Base-by-base conservation (phyloP, 2,797 vertebrate genomes). In the Silurus aristotelis region DNA sequence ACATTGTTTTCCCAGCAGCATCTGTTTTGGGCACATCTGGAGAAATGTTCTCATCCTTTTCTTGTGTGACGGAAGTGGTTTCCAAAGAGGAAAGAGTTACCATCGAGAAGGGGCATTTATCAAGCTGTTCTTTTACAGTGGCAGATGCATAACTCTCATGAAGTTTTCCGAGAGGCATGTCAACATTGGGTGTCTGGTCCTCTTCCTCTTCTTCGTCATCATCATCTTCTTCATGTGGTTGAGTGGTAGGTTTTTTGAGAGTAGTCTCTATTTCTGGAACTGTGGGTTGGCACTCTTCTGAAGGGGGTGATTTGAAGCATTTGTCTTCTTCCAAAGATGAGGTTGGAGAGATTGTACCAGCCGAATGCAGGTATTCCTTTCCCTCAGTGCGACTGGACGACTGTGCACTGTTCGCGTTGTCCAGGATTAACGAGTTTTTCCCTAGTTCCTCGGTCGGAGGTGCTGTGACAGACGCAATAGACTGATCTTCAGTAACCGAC, bases 281-380 rank as follows among this genome's bases (percentile, higher is more conserved):
- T 22, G 95, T 90, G 0, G 95, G 94, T 79, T 96, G 96, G 90
- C 96, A 96, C 60, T 99, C 98, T 87, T 99, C 98, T 56, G 96
- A 96, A 22, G 97, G 98, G 48, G 98, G 98, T 84, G 98, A 99
- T 90, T 99, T 99, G 86, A 99, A 99, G 91, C 95, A 98, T 86
- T 99, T 99, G 92, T 99, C 98, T 85, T 99, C 98, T 91, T 99
- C 98, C 84, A 99, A 90, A 43, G 98, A 99, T 83, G 98, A 99
- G 1, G 98, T 99, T 81, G 98, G 98, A 55, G 98, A 99, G 90
- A 99, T 99, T 64, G 98, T 99, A 82, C 98, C 98, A 43, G 98
- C 98, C 0, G 98, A 99, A 66, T 98, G 97, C 25, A 99, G 94
- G 0, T 99, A 98, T 87, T 99, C 98, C 5, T 98, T 96, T 78